These are phyloP conservation scores for Perca fluviatilis DNA, from an alignment of 2,113 vertebrate species.

Conservation along the genomic window DNA sequence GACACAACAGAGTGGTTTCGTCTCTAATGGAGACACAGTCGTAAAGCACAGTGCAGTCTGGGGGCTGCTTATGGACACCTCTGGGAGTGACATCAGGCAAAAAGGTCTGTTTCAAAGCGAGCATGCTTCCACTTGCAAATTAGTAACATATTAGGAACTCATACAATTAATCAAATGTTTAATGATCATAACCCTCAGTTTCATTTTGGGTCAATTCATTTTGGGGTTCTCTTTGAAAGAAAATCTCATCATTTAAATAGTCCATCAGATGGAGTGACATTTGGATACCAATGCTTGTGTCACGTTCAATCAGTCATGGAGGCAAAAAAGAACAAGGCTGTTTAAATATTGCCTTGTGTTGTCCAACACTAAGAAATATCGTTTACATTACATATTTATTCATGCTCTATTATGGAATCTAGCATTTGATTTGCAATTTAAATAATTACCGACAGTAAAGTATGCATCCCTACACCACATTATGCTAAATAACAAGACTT, in stretches of 20 bases:
- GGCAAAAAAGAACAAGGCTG: background rate
- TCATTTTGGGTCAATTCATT: background rate
- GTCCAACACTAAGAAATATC: background rate
- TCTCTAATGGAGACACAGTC: conserved; percentile 53
- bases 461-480: background rate
- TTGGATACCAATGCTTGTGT: background rate
- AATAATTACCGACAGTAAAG: background rate
- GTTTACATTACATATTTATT: background rate
- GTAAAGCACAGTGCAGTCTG: conserved; percentile 57
- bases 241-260: conserved; percentile 3
- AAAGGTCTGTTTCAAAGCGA: conserved; percentile 20
- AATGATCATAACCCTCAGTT: background rate
- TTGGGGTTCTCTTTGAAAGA: background rate
- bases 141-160: conserved; percentile 24
- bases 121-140: conserved; percentile 36
- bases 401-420: background rate
- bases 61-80: conserved; percentile 53
- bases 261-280: background rate
- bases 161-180: conserved; percentile 23
- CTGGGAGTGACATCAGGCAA: conserved; percentile 22
- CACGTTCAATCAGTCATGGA: background rate
- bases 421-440: background rate
- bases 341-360: background rate
- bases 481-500: background rate
- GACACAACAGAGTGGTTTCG: conserved; percentile 68